Evolutionary conservation across 2,113 vertebrate species (phyloP).

Genomic region (Apodemus speciosus): DNA sequence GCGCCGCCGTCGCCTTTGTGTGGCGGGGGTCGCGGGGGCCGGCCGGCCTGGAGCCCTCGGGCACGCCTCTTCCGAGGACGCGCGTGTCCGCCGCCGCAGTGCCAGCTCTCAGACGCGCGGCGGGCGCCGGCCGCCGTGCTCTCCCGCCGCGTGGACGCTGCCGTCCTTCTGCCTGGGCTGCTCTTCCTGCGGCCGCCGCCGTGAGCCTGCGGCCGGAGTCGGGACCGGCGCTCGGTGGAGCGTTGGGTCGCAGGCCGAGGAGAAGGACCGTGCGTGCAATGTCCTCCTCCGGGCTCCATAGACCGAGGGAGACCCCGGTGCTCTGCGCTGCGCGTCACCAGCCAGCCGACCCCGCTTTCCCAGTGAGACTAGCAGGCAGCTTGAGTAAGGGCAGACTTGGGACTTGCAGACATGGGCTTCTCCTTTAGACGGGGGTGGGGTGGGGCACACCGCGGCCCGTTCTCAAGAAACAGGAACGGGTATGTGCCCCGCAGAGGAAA

Average conservation of each 20-base stretch:
- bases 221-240: background rate
- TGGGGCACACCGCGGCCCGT: too few relatives aligned
- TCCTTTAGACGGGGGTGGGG: background rate
- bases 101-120: background rate
- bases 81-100: background rate
- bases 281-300: background rate
- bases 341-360: background rate
- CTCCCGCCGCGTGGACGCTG: slow-evolving; percentile 1
- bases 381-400: background rate
- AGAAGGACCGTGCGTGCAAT: background rate
- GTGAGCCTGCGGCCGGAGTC: background rate
- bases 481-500: background rate
- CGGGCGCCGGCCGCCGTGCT: background rate
- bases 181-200: background rate
- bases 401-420: background rate
- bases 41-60: background rate
- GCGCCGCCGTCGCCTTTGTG: slow-evolving; percentile 70
- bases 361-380: background rate
- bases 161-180: background rate
- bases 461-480: background rate
- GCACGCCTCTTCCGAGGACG: background rate
- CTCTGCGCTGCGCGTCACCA: background rate
- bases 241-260: background rate
- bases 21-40: slow-evolving; percentile 47
- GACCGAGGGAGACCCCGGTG: background rate